phyloP scores from a whole-genome alignment of 2,888 invertebrate genomes.

The Julus scandinavius region DNA sequence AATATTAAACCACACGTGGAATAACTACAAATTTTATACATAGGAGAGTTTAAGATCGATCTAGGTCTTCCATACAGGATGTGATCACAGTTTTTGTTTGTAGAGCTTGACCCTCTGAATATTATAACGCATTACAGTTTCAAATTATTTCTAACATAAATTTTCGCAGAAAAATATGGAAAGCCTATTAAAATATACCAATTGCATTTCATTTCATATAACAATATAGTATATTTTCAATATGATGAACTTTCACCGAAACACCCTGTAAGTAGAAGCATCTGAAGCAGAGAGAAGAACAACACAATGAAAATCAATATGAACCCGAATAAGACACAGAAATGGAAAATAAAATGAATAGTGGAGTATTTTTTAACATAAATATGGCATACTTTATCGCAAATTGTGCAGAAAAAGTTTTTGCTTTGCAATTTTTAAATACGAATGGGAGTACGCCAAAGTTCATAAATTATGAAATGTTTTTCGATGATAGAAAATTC shows the following conservation, averaged over 20 bases:
- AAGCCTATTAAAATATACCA: not conserved
- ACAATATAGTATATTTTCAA: not conserved
- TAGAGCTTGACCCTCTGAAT: not conserved
- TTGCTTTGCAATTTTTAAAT: conserved; percentile 35
- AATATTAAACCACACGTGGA: not conserved
- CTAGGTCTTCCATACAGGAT: not conserved
- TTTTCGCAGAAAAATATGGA: not conserved
- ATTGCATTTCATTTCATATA: not conserved
- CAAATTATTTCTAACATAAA: too few species aligned
- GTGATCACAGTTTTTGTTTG: not conserved
- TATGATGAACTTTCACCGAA: not conserved
- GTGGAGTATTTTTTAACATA: not conserved
- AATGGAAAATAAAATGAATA: conserved; percentile 12
- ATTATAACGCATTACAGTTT: too few species aligned
- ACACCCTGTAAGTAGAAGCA: not conserved
- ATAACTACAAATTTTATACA: not conserved
- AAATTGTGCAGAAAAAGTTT: conserved; percentile 5
- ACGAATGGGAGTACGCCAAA: conserved; percentile 27
- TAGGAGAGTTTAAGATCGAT: not conserved
- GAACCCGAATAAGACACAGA: not conserved
- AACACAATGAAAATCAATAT: conserved; percentile 14
- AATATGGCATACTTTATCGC: conserved; percentile 25
- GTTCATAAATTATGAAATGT: conserved; percentile 44
- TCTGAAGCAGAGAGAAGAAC: not conserved
- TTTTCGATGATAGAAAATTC: conserved; percentile 44